These are phyloP conservation scores for human (Homo sapiens) DNA, from an alignment of 2,113 vertebrate species.

Conservation along the genomic window DNA sequence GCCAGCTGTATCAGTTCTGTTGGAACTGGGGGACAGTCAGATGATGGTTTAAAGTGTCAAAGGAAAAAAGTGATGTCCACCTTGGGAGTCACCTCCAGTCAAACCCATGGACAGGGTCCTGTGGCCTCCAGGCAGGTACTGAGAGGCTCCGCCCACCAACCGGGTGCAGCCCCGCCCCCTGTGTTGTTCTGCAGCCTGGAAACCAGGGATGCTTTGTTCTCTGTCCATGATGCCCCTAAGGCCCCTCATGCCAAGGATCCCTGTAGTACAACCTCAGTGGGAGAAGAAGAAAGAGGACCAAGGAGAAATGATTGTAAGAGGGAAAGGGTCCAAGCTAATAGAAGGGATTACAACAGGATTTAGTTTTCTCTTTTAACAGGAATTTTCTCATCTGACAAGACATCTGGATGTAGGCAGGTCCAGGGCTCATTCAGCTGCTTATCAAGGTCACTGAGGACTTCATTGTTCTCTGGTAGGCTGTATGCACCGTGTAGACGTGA, in stretches of 20 bases:
- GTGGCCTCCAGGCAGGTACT: rapidly evolving
- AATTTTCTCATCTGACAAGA: not conserved
- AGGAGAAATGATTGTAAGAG: not conserved
- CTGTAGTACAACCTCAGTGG: rapidly evolving
- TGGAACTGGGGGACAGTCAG: not conserved
- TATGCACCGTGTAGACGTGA: rapidly evolving
- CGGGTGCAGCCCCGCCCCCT: rapidly evolving
- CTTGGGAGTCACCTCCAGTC: not conserved
- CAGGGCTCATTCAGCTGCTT: not conserved
- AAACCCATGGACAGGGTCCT: not conserved
- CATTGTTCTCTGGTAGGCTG: not conserved
- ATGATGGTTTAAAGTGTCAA: not conserved
- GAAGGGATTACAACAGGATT: not conserved
- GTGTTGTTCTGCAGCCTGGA: not conserved
- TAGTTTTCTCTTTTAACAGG: not conserved
- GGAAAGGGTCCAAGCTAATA: not conserved
- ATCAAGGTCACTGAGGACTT: not conserved
- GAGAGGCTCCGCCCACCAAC: rapidly evolving
- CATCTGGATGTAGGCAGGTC: not conserved
- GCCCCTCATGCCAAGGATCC: rapidly evolving
- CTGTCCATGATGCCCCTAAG: not conserved
- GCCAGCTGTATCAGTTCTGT: rapidly evolving
- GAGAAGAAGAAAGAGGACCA: not conserved
- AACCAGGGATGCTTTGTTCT: too few species aligned
- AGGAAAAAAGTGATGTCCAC: not conserved